Percentiles rank a stretch among this genome's conserved stretches.
Evolutionary conservation across 2,888 invertebrate genomes (phyloP).

Genomic region (Nephrotoma guestfalica): DNA sequence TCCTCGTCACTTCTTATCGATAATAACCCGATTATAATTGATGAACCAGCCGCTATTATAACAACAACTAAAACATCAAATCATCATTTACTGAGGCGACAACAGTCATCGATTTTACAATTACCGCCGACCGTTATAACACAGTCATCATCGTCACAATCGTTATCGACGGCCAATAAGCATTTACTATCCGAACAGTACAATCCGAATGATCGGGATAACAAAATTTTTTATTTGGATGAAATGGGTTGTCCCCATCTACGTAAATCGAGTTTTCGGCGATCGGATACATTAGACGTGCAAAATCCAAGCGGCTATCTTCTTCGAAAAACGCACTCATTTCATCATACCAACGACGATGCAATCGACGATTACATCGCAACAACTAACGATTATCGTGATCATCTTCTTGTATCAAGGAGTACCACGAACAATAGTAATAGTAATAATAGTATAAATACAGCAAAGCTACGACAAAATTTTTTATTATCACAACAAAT

Average conservation of each 20-base stretch:
- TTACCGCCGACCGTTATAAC: conserved; percentile 7
- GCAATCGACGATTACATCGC: conserved; percentile 17
- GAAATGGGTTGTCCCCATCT: conserved; percentile 17
- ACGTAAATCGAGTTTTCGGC: conserved; percentile 30
- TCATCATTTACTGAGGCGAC: neutral
- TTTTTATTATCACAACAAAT: conserved; percentile 23
- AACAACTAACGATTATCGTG: neutral
- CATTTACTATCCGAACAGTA: neutral
- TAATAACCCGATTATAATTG: conserved; percentile 19
- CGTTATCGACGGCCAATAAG: neutral
- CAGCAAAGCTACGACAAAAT: conserved; percentile 30
- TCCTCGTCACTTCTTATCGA: conserved; percentile 3
- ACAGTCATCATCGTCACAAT: conserved; percentile 1
- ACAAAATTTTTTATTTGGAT: conserved; percentile 8
- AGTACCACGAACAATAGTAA: neutral
- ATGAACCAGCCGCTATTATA: neutral
- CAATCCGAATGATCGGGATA: neutral
- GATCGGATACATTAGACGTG: conserved; percentile 33
- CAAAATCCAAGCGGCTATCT: conserved; percentile 31
- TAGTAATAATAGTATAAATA: conserved; percentile 10
- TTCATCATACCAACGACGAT: conserved; percentile 32
- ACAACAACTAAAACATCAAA: neutral
- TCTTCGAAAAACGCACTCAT: conserved; percentile 33
- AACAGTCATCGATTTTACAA: neutral
- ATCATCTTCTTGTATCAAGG: conserved; percentile 3